A percentile compares a stretch with the other conserved stretches of the same genome.
phyloP scores from a whole-genome alignment of 2,113 vertebrate species.

The Nyctereutes procyonoides region DNA sequence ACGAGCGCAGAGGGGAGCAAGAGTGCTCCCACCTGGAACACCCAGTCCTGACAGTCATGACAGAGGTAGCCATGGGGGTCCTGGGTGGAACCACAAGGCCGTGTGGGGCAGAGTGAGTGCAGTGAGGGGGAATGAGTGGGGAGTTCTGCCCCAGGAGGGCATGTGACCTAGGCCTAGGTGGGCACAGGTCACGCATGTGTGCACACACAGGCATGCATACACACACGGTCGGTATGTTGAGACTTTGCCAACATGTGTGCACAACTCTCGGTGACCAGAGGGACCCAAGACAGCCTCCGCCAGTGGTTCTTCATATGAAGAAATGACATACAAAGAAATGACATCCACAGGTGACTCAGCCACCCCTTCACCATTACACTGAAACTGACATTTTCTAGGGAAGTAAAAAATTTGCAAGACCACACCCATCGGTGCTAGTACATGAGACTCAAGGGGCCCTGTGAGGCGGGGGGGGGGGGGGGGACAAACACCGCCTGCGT shows the following conservation, averaged over 20 bases:
- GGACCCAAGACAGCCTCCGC: neutral
- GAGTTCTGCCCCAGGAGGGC: too few relatives aligned
- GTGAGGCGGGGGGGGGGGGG: too few relatives aligned
- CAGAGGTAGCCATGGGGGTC: fast-evolving
- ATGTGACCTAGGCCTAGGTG: neutral
- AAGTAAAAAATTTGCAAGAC: neutral
- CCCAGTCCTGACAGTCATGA: fast-evolving
- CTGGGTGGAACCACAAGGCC: neutral
- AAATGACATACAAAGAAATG: neutral
- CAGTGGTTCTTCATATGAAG: neutral
- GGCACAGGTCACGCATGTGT: fast-evolving
- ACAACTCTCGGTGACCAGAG: neutral
- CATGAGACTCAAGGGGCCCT: fast-evolving
- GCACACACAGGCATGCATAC: fast-evolving
- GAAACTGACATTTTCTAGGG: neutral
- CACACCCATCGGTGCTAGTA: fast-evolving
- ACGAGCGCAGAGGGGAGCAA: neutral
- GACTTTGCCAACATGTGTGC: neutral
- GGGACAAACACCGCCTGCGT: neutral
- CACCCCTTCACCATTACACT: neutral
- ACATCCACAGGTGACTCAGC: too few relatives aligned
- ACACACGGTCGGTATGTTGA: neutral
- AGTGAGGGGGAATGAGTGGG: neutral
- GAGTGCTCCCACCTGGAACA: fast-evolving
- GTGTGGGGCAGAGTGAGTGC: neutral